These are phyloP conservation scores for Oncorhynchus mykiss DNA, from an alignment of 2,113 vertebrate species.

Conservation along the genomic window DNA sequence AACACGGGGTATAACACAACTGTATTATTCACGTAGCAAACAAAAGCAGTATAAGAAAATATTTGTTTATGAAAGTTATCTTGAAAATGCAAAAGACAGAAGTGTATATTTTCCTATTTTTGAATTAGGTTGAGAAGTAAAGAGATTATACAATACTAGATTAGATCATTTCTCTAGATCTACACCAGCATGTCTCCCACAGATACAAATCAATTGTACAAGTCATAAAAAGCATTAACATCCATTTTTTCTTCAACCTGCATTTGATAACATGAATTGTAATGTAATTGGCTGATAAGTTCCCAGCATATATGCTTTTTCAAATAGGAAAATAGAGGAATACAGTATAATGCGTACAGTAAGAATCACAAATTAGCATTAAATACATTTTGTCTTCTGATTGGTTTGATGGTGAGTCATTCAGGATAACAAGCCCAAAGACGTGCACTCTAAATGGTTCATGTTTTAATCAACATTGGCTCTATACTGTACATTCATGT, in stretches of 20 bases:
- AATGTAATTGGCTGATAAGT: not conserved
- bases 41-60: not conserved
- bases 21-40: conserved; percentile 5
- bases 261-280: not conserved
- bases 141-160: not conserved
- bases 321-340: not conserved
- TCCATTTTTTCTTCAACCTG: not conserved
- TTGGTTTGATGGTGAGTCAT: not conserved
- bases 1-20: not conserved
- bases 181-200: not conserved
- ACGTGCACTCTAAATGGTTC: not conserved
- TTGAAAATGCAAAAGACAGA: not conserved
- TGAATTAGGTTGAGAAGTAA: not conserved
- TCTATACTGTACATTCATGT: not conserved
- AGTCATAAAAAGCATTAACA: not conserved
- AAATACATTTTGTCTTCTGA: not conserved
- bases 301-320: not conserved
- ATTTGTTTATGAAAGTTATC: not conserved
- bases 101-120: not conserved
- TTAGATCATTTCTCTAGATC: not conserved
- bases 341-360: not conserved
- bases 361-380: not conserved
- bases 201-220: not conserved
- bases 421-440: not conserved
- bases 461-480: not conserved